Base-by-base conservation (phyloP, 2,888 invertebrate genomes). In the Digitonthophagus gazella region DNA sequence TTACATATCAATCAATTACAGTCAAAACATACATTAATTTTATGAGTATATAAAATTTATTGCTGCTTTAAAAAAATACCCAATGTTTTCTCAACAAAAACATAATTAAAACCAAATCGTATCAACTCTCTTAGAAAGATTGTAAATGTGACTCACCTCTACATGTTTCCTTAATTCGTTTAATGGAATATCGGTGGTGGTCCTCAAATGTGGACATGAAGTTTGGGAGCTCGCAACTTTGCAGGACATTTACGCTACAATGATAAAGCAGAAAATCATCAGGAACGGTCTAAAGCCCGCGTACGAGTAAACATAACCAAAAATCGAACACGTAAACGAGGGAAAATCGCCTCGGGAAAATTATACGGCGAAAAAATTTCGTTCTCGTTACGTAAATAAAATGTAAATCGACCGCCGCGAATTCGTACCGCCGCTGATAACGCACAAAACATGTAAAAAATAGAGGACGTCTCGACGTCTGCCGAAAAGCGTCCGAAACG, bases 101-200 rank as follows among this genome's bases (percentile, higher is more conserved):
- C n/a, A n/a, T n/a, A n/a, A n/a, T n/a, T n/a, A 20, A 15, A 2
- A 66, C 8, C 58, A 2, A 20, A 8, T 56, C 16, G 15, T 65
- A 56, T 19, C 0, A 64, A 55, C 54, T 5, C 14, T 56, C 54
- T 64, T 14, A 55, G 14, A 64, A 19, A 55, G 28, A 19, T 56
- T 56, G 4, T 56, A 15, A 22, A 22, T 63, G 5, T 64, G 11
- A 64, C 55, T 44, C 61, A 65, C 64, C 69, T 66, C 67, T 54
- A 55, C 65, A 55, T 64, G 54, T 74, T 76, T 79, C 61, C 79
- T 69, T 72, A 80, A 72, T 69, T 74, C 77, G 65, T 76, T 73
- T 68, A 79, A 76, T 74, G 81, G 80, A 79, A 80, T 80, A 74
- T 79, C 78, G 58, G 78, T 75, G 64, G 76, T 73, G 67, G 77